Evolutionary conservation across 2,113 vertebrate species (phyloP), one percentile per base, ranked within the genome.

Genomic region (Oophaga pumilio): DNA sequence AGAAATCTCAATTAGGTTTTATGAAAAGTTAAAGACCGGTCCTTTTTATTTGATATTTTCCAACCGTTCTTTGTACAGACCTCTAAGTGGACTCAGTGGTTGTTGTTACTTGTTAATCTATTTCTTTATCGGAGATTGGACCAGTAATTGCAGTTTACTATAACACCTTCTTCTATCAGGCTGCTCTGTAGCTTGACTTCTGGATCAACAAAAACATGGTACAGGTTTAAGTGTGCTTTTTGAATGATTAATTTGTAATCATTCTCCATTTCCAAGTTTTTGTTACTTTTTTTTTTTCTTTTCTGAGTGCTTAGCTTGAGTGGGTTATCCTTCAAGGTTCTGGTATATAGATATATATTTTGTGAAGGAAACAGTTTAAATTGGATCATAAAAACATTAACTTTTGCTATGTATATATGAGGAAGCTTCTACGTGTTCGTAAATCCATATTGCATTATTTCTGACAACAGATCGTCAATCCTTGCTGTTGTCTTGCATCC

Each of bases 1-100:
- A 88, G 68, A 84, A 90, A 87, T 93, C 90, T 89, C 82, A 88
- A 82, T 1, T 66, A 90, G 91, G 91, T 86, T 90, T 92, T 89
- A 87, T 90, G 89, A 90, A 83, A 89, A 83, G 86, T 82, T 91
- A 88, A 85, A 86, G 89, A 89, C 90, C 84, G 52, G 90, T 82
- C 64, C 85, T 12, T 91, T 84, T 73, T 81, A 85, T 89, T 85
- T 90, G 90, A 5, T 90, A 59, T 89, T 90, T 88, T 79, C 33
- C 69, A 89, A 81, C 88, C 91, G 88, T 89, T 24, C 89, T 88
- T 77, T 88, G 87, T 91, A 66, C 85, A 84, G 90, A 87, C 90
- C 1, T 90, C 79, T 68, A 88, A 77, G 80, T 87, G 86, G 89
- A 43, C 80, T 87, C 81, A 76, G 88, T 90, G 88, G 57, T 88